Evolutionary conservation across 2,888 invertebrate species (phyloP), one percentile per base, ranked within the genome.

Genomic region (Caenorhabditis sp.): DNA sequence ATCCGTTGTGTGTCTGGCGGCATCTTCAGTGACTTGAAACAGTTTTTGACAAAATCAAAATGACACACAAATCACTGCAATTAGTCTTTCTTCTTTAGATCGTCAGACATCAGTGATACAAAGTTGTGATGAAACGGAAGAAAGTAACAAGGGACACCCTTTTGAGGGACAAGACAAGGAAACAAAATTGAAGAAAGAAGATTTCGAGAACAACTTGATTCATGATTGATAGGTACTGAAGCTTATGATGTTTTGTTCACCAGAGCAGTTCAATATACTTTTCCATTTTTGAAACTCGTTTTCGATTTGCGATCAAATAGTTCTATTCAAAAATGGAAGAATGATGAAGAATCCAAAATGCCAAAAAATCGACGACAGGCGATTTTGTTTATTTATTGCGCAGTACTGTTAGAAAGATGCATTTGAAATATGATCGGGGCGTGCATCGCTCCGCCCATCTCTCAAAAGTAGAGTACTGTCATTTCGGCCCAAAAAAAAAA

Each of bases 1-100:
- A 81, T 81, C 70, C 75, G 70, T n/a, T n/a, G n/a, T 38, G 75
- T 70, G 54, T 82, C 82, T 64, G 82, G 76, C 72, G 76, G 82
- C 82, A 82, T 82, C 72, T 68, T 51, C 22, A 31, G 26, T 54
- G 70, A 58, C 41, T 76, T 59, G 38, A 69, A 61, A 63, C 77
- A 56, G 51, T 51, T 70, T 79, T 79, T 79, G 79, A 79, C 41
- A 70, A 22, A 70, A 64, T 79, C 79, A 79, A 70, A 70, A 70
- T 79, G 70, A 70, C 79, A 68, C 68, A 79, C 63, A 70, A 77
- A 35, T 54, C 63, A 79, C 79, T 79, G 70, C 64, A 79, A 79
- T 19, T 47, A 16, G 6, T 38, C 6, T 38, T 38, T 38, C 38
- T 31, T 12, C 38, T 10, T 38, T 38, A 2, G 16, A 76, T 68